phyloP scores from a whole-genome alignment of 2,888 invertebrate genomes.

The Rhimphoctona megacephalus region DNA sequence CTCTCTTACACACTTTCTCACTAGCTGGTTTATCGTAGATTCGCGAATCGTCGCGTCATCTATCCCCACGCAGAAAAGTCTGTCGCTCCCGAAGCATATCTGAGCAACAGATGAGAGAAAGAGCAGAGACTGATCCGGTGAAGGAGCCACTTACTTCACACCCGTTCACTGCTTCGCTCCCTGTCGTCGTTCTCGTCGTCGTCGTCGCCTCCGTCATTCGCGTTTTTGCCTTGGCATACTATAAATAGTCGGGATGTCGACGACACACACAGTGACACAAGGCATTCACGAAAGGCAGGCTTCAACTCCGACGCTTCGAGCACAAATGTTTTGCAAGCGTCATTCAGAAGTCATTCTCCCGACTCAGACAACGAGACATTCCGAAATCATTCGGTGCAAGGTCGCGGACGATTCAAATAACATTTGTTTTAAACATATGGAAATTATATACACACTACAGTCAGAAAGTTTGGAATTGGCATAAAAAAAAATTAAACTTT shows the following conservation, averaged over 20 bases:
- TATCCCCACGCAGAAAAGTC: slow-evolving; percentile 45
- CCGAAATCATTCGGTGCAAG: slow-evolving; percentile 57
- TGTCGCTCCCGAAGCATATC: slow-evolving; percentile 49
- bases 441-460: not conserved
- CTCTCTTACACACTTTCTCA: not conserved
- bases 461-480: not conserved
- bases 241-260: slow-evolving; percentile 76
- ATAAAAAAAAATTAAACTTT: not conserved
- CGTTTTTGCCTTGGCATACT: slow-evolving; percentile 77
- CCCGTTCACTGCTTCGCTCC: slow-evolving; percentile 43
- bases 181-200: slow-evolving; percentile 59
- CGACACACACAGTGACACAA: slow-evolving; percentile 40
- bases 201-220: slow-evolving; percentile 76
- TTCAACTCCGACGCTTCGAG: slow-evolving; percentile 37
- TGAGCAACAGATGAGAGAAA: slow-evolving; percentile 50
- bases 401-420: slow-evolving; percentile 40
- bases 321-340: slow-evolving; percentile 59
- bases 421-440: slow-evolving; percentile 6
- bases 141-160: slow-evolving; percentile 67
- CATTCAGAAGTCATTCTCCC: slow-evolving; percentile 65
- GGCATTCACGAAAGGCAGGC: slow-evolving; percentile 54
- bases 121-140: slow-evolving; percentile 49
- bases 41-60: slow-evolving; percentile 73
- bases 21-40: slow-evolving; percentile 71
- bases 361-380: slow-evolving; percentile 45